Conservation (phyloP, 2,113 vertebrate genomes). For the Mastomys natalensis region DNA sequence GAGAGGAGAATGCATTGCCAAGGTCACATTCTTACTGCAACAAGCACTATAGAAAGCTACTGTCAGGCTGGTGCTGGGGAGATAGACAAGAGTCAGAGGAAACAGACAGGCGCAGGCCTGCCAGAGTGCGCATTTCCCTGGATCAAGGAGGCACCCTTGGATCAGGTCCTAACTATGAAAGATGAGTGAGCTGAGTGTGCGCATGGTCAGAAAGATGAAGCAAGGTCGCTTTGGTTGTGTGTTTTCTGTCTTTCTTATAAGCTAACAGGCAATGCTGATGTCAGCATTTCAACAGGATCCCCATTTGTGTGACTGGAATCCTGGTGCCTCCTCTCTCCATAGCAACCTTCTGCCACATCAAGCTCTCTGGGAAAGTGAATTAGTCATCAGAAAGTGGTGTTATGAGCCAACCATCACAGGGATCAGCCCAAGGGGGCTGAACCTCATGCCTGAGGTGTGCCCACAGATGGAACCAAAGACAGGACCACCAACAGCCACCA, state of each 20-base stretch:
- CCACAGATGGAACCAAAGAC: neutral
- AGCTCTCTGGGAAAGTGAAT: conserved; percentile 49
- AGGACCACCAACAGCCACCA: neutral
- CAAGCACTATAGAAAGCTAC: neutral
- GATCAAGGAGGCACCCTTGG: conserved; percentile 1
- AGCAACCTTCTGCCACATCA: conserved; percentile 28
- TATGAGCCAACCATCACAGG: neutral
- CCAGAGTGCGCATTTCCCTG: neutral
- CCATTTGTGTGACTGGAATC: neutral
- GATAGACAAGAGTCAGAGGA: neutral
- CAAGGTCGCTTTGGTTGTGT: neutral
- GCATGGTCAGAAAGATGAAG: neutral
- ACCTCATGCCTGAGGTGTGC: neutral
- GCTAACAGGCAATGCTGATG: neutral
- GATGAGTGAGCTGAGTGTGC: conserved; percentile 3
- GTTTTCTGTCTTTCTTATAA: neutral
- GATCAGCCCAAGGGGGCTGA: neutral
- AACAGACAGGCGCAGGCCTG: neutral
- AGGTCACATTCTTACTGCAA: neutral
- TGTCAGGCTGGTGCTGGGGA: neutral
- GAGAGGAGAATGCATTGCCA: conserved; percentile 18
- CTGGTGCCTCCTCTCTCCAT: neutral
- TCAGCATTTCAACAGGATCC: conserved; percentile 36
- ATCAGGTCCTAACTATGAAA: neutral
- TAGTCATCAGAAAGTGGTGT: conserved; percentile 53